Evolutionary conservation across 2,797 vertebrate species (phyloP), one percentile per base, ranked within the genome.

Genomic region (Syngnathus acus): DNA sequence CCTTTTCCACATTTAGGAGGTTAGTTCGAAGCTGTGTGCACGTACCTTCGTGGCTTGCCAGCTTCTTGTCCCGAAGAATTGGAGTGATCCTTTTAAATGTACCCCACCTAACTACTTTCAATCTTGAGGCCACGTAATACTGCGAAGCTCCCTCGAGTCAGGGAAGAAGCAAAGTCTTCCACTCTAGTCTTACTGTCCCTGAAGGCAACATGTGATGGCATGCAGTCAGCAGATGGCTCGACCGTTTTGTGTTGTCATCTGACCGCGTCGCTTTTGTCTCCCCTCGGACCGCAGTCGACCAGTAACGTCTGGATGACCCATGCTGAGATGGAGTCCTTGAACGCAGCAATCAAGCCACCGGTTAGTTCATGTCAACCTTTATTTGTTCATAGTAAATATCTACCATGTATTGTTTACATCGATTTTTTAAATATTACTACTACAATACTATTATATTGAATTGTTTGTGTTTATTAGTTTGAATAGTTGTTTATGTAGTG

Each of bases 261-360:
- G 19, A 51, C 47, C 5, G 4, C 8, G 14, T 40, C 11, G 14
- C 19, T 53, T 32, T 57, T 37, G 43, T 62, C 54, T 42, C 72
- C 80, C 9, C 19, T 58, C 7, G 32, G 16, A 14, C 16, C 38
- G 7, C 84, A 96, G 95, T 95, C 94, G 37, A 95, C 94, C 79
- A 93, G 94, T 83, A 97, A 97, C 32, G 94, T 97, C 64, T 97
- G 95, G 95, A 95, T 97, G 93, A 97, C 95, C 47, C 95, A 97
- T 0, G 95, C 95, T 1, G 95, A 96, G 86, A 96, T 96, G 94
- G 94, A 97, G 87, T 91, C 94, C 6, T 85, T 97, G 69, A 94
- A 94, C 0, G 93, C 94, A 1, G 91, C 94, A 21, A 95, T 87
- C 72, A 96, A 96, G 78, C 93, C 87, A 26, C 89, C 93, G 68